A percentile compares a stretch with the other conserved stretches of the same genome.
These are phyloP conservation scores for Ophion ventricosus DNA, from an alignment of 2,888 invertebrate species.

Conservation along the genomic window DNA sequence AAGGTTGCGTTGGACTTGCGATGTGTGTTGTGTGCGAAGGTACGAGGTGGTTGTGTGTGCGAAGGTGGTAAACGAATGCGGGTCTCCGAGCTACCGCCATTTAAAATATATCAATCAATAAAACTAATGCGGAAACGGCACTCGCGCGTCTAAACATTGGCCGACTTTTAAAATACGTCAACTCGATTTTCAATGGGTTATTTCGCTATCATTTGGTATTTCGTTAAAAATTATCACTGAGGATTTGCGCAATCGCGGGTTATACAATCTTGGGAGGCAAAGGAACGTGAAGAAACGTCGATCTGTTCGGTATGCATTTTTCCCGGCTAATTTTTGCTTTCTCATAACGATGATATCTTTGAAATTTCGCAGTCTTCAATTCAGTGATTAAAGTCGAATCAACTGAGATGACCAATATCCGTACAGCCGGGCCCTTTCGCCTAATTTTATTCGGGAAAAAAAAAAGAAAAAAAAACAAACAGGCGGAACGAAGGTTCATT, in stretches of 20 bases:
- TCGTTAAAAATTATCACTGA: neutral
- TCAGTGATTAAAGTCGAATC: too few species aligned
- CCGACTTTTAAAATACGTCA: conserved; percentile 29
- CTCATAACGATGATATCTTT: neutral
- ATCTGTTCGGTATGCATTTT: neutral
- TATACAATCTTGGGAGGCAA: neutral
- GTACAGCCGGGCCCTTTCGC: too few species aligned
- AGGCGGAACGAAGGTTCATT: too few species aligned
- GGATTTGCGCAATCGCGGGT: conserved; percentile 1
- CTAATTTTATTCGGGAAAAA: too few species aligned
- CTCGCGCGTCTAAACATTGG: conserved; percentile 25
- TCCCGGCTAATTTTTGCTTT: neutral
- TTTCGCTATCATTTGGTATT: neutral
- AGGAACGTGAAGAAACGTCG: neutral
- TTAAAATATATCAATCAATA: conserved; percentile 11
- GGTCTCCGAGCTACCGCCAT: conserved; percentile 24
- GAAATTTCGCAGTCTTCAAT: too few species aligned
- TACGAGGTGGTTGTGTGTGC: too few species aligned
- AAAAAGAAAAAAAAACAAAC: too few species aligned
- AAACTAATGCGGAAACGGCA: conserved; percentile 55
- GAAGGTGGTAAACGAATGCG: neutral
- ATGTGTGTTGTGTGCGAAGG: neutral
- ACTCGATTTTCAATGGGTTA: conserved; percentile 49
- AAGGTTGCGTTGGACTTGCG: conserved; percentile 11
- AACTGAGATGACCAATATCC: too few species aligned